Evolutionary conservation across 2,888 invertebrate genomes (phyloP), one percentile per base, ranked within the genome.

Genomic region (Apamea epomidion): DNA sequence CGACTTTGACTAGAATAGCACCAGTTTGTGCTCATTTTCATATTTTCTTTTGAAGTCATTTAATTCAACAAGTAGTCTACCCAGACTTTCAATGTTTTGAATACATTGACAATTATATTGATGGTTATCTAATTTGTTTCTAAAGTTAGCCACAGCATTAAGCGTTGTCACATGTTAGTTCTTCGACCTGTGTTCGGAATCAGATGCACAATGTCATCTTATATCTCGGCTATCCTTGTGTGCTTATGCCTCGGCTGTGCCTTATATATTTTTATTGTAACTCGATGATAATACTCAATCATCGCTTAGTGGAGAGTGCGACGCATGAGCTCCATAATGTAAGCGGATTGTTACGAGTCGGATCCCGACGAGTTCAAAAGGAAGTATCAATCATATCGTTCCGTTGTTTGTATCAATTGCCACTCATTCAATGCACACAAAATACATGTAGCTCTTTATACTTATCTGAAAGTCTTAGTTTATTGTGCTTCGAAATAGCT

Each of bases 351-450:
- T 68, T 74, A 76, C 48, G 71, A 64, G 42, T 71, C 64, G 60
- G 74, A 74, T 69, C 76, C 37, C 45, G 71, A 60, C 69, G 54
- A 80, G 74, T 45, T 72, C 68, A 54, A 64, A 62, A 86, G 86
- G 87, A 86, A 68, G 84, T 74, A 65, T 76, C 76, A 86, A 81
- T 86, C 69, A 74, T 60, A 80, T 73, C 25, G n/a, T 60, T 64
- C 64, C 64, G 45, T 83, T 86, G 72, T 73, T 80, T 77, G 76
- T 77, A 77, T 75, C 76, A 73, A 74, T 85, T 79, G 67, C 32
- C 32, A 25, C 58, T 62, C 18, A 64, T 65, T 77, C 32, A 58
- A 67, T 86, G 72, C 83, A 83, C 42, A 54, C 58, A 74, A 58
- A 32, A 64, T 60, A 42, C 18, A 69, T 65, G 51, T 64, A 80